Base-by-base conservation (phyloP, 2,113 vertebrate genomes). In the Oreochromis aureus region DNA sequence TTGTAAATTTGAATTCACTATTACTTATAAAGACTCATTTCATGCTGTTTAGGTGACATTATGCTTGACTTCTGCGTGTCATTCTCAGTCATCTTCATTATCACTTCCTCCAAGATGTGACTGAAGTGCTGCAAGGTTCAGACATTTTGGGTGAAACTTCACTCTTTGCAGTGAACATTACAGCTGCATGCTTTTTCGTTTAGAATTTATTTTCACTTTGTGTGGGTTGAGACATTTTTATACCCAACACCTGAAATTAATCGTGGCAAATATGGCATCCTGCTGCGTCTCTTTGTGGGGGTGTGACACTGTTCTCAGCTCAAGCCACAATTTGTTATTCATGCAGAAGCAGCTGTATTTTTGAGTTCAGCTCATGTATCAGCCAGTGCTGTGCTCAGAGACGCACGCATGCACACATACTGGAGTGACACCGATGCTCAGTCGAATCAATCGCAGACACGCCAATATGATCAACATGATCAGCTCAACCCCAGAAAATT, bases 181-280 rank as follows among this genome's bases (percentile, higher is more conserved):
- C 39, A 2, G 44, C 56, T 84, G 18, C 15, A 27, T 51, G 44
- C 54, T 46, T 80, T 44, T 88, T n/a, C n/a, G 32, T 10, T 27
- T 3, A 4, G 10, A 30, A 51, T 76, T 39, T 78, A 32, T 85
- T 39, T 81, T 41, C 34, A 15, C 59, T 84, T 36, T 36, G 18
- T 69, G 24, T 85, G 46, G 76, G 59, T 83, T 30, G 55, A 83
- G 41, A 63, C 39, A 69, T 80, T 90, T 85, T 82, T 56, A 76
- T 55, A 41, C 34, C 39, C 41, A 79, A 53, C 56, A 85, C 81
- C 88, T 89, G 80, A 84, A 81, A 90, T 87, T 41, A 84, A 87
- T 90, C 54, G 55, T 24, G 27, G 46, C 54, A 89, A 88, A 83
- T 41, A 83, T 15, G 30, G 63, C 78, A 54, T 19, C 80, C 81